These are phyloP conservation scores for Apomyelois bistriatella DNA, from an alignment of 2,888 invertebrate genomes.

Conservation along the genomic window DNA sequence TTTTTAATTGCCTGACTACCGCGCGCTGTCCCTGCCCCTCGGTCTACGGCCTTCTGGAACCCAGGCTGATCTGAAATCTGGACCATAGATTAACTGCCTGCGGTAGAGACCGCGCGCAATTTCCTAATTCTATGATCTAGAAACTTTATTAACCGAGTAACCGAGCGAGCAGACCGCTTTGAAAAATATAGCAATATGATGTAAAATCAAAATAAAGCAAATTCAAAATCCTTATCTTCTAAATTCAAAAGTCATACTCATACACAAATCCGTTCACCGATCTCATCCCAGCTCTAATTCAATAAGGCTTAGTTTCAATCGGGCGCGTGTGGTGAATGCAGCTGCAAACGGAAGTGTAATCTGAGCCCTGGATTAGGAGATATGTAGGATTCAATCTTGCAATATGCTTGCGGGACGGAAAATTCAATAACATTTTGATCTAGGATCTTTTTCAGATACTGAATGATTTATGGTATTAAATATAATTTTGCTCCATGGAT, in stretches of 20 bases:
- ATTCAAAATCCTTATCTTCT: neutral
- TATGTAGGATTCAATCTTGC: slow-evolving; percentile 6
- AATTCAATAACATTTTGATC: slow-evolving; percentile 10
- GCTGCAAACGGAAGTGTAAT: slow-evolving; percentile 5
- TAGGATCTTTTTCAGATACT: neutral
- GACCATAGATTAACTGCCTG: too few species aligned
- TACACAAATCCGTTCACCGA: neutral
- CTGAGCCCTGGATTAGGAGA: slow-evolving; percentile 3
- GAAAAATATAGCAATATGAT: too few species aligned
- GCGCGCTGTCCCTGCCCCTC: too few species aligned
- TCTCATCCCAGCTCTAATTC: slow-evolving; percentile 1
- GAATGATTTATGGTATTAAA: neutral
- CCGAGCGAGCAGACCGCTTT: too few species aligned
- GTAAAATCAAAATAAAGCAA: too few species aligned
- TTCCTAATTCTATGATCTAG: too few species aligned
- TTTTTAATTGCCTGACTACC: too few species aligned
- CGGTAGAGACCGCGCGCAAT: too few species aligned
- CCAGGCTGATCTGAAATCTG: too few species aligned
- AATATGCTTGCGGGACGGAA: slow-evolving; percentile 4
- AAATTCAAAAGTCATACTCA: neutral
- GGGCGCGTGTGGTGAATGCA: slow-evolving; percentile 6
- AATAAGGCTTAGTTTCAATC: slow-evolving; percentile 12
- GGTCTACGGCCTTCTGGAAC: too few species aligned
- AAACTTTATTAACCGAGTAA: too few species aligned
- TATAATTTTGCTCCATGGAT: neutral